Percentiles rank a stretch among this genome's conserved stretches.
phyloP scores from a whole-genome alignment of 2,113 vertebrate genomes.

The Pomatorhinus ruficollis region DNA sequence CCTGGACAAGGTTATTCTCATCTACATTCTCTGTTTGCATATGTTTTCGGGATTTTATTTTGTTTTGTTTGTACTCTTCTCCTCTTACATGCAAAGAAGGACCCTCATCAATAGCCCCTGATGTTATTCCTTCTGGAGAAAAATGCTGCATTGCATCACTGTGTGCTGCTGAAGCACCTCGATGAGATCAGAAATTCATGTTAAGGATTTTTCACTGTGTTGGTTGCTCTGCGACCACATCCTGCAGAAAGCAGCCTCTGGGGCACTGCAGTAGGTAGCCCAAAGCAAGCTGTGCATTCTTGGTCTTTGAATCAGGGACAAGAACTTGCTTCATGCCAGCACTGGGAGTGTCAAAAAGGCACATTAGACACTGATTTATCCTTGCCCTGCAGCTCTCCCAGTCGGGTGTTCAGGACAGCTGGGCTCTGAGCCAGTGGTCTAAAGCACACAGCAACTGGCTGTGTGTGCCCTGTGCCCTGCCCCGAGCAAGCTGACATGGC shows the following conservation, averaged over 20 bases:
- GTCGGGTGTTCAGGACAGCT: accelerated
- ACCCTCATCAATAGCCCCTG: background rate
- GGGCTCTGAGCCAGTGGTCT: background rate
- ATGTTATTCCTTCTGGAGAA: background rate
- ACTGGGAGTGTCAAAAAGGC: background rate
- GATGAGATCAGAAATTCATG: background rate
- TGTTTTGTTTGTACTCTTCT: background rate
- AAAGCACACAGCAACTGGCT: background rate
- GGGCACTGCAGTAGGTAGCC: background rate
- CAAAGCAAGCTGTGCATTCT: background rate
- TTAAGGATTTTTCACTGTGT: background rate
- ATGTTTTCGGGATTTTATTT: background rate
- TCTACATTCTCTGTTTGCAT: background rate
- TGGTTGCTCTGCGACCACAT: accelerated
- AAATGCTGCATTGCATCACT: slow-evolving; percentile 34
- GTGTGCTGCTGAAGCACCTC: background rate
- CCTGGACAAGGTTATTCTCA: slow-evolving; percentile 13
- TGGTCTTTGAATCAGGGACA: background rate
- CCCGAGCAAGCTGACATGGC: background rate
- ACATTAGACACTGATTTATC: background rate
- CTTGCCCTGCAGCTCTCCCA: background rate
- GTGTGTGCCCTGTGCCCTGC: background rate
- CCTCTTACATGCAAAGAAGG: background rate
- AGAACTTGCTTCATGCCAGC: background rate
- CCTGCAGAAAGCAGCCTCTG: background rate